Conservation (phyloP, 2,888 invertebrate genomes). For the Conomelus anceps region DNA sequence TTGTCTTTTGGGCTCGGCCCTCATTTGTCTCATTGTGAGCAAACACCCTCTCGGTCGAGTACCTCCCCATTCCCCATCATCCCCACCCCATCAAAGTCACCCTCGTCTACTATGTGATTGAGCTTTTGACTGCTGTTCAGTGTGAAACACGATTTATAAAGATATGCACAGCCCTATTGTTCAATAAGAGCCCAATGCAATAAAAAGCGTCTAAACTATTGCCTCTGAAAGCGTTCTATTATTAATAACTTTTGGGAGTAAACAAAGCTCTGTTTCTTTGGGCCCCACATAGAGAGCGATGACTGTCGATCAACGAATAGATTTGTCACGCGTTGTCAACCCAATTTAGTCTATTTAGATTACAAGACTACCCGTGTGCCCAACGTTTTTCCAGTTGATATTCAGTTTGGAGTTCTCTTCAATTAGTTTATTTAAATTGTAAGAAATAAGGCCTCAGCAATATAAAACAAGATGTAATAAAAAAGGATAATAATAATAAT, state of each 20-base stretch:
- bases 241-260: background rate
- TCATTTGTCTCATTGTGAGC: slow-evolving; percentile 4
- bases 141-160: background rate
- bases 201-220: background rate
- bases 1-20: background rate
- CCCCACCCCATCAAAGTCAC: no score
- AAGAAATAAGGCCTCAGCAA: no score
- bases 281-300: background rate
- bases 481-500: no score
- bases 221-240: background rate
- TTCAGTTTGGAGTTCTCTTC: background rate
- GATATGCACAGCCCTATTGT: background rate
- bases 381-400: background rate
- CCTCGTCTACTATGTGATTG: background rate
- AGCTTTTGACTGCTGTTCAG: background rate
- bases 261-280: background rate
- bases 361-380: background rate
- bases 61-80: background rate
- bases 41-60: background rate
- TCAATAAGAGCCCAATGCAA: background rate
- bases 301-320: background rate
- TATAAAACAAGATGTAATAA: no score
- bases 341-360: background rate
- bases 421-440: no score
- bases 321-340: background rate